A percentile compares a stretch with the other conserved stretches of the same genome.
Conservation (phyloP, 2,888 invertebrate species). For the Drosophila trichaetosa region DNA sequence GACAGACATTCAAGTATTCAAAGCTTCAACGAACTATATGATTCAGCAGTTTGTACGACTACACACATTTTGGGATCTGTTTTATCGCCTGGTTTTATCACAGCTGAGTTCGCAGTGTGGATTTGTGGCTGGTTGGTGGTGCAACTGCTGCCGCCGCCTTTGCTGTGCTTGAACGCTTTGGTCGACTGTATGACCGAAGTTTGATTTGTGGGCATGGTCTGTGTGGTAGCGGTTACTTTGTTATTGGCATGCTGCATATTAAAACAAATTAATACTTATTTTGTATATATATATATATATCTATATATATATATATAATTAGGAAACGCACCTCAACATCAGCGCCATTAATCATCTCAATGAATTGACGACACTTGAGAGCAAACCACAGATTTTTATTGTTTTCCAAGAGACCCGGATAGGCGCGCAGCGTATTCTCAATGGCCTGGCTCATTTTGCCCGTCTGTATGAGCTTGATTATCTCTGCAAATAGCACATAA, state of each 20-base stretch:
- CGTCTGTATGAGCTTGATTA: slow-evolving; percentile 95
- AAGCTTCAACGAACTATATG: neutral
- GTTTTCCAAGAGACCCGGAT: slow-evolving; percentile 96
- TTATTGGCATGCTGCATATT: slow-evolving; percentile 63
- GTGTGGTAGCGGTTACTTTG: slow-evolving; percentile 76
- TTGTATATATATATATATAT: neutral
- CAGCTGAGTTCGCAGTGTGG: slow-evolving; percentile 79
- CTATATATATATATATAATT: neutral
- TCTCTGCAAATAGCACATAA: slow-evolving; percentile 88
- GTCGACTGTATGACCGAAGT: slow-evolving; percentile 95
- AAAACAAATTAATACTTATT: neutral
- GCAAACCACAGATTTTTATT: slow-evolving; percentile 96
- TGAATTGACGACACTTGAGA: slow-evolving; percentile 98
- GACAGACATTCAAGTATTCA: neutral
- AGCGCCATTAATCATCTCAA: slow-evolving; percentile 98
- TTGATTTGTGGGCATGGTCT: slow-evolving; percentile 86
- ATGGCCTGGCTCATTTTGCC: slow-evolving; percentile 98
- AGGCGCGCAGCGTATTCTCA: slow-evolving; percentile 93
- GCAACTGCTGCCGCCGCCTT: slow-evolving; percentile 55
- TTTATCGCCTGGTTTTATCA: slow-evolving; percentile 83
- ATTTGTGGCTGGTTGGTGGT: slow-evolving; percentile 64
- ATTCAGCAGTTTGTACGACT: neutral
- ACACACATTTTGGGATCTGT: slow-evolving; percentile 74
- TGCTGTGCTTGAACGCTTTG: slow-evolving; percentile 84
- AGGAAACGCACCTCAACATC: slow-evolving; percentile 87